Evolutionary conservation across 2,113 vertebrate genomes (phyloP).

Genomic region (Hippocampus comes): DNA sequence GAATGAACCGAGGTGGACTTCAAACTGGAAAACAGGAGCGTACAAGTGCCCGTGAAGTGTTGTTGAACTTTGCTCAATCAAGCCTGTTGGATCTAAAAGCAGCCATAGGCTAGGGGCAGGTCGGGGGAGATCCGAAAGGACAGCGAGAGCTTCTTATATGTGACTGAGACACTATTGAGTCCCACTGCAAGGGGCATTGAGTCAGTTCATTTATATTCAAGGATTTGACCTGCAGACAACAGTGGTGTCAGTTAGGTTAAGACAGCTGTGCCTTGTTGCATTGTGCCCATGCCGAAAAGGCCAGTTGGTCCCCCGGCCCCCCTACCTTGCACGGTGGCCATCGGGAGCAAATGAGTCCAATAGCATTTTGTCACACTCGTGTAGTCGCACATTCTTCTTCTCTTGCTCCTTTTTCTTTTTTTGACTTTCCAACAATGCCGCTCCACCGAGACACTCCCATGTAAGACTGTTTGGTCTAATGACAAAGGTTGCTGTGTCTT

Average conservation of each 20-base stretch:
- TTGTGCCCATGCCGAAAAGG: conserved; percentile 53
- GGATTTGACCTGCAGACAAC: conserved; percentile 73
- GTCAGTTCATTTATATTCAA: conserved; percentile 73
- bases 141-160: conserved; percentile 48
- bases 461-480: conserved; percentile 36
- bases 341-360: conserved; percentile 67
- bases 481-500: conserved; percentile 44
- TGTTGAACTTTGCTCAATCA: conserved; percentile 57
- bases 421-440: conserved; percentile 48
- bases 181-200: conserved; percentile 59
- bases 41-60: conserved; percentile 38
- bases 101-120: conserved; percentile 47
- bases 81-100: conserved; percentile 56
- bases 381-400: conserved; percentile 54
- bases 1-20: conserved; percentile 17
- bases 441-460: conserved; percentile 43
- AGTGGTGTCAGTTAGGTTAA: conserved; percentile 66
- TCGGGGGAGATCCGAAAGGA: conserved; percentile 64
- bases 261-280: conserved; percentile 53
- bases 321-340: conserved; percentile 57
- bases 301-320: conserved; percentile 39
- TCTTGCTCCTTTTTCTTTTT: conserved; percentile 54
- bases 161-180: conserved; percentile 59
- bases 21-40: conserved; percentile 33
- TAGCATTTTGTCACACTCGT: conserved; percentile 68